phyloP scores from a whole-genome alignment of 2,888 invertebrate species.

The Clostera curtula region DNA sequence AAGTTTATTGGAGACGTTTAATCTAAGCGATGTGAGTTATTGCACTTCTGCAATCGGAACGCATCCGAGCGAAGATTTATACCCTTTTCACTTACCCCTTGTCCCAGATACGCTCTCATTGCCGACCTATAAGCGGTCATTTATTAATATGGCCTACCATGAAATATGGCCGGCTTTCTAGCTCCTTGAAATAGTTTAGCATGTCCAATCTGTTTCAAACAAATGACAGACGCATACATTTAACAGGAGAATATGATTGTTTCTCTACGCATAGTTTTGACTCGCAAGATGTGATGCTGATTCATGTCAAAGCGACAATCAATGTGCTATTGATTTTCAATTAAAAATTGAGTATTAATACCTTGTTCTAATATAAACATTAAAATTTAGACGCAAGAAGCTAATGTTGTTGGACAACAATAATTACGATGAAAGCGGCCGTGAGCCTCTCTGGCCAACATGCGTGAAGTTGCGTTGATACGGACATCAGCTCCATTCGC shows the following conservation, averaged over 20 bases:
- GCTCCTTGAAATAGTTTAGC: conserved; percentile 12
- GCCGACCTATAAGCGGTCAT: conserved; percentile 45
- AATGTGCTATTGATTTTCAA: no score
- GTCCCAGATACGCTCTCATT: conserved; percentile 30
- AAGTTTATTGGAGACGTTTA: no score
- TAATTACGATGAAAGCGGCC: conserved; percentile 31
- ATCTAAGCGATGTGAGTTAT: conserved; percentile 18
- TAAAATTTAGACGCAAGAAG: no score
- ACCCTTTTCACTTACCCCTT: conserved; percentile 26
- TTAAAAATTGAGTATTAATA: no score
- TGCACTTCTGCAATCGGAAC: conserved; percentile 33
- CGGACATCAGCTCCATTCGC: conserved; percentile 27
- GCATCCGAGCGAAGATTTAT: conserved; percentile 43
- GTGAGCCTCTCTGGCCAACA: conserved; percentile 25
- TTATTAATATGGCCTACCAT: conserved; percentile 49
- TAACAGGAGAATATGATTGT: no score
- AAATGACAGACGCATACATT: conserved; percentile 1
- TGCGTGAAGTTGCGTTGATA: conserved; percentile 32
- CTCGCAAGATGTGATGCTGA: no score
- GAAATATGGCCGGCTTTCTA: conserved; percentile 50
- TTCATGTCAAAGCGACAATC: no score
- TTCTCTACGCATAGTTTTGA: no score
- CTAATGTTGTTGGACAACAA: conserved; percentile 18
- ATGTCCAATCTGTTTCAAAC: not conserved
- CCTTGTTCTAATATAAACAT: no score